Conservation (phyloP, 2,113 vertebrate species). For the human region GRCh38 chr18:74571501-74572000, state of each 20-base stretch:
- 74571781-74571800: rapidly evolving
- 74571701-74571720: background rate
- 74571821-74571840: background rate
- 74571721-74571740: background rate
- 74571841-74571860: no score
- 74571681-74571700: background rate
- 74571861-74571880: background rate
- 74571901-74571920: background rate
- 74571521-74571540: background rate
- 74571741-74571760: background rate
- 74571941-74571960: background rate
- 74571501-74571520: rapidly evolving
- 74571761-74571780: background rate
- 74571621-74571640: background rate
- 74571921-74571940: background rate
- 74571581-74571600: background rate
- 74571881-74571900: no score
- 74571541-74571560: background rate
- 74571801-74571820: no score
- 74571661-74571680: background rate
- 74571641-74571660: background rate
- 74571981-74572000: no score
- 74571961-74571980: background rate
- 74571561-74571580: background rate
- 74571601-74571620: no score